Evolutionary conservation across 2,797 vertebrate species (phyloP).

Genomic region (Lacerta viridis): DNA sequence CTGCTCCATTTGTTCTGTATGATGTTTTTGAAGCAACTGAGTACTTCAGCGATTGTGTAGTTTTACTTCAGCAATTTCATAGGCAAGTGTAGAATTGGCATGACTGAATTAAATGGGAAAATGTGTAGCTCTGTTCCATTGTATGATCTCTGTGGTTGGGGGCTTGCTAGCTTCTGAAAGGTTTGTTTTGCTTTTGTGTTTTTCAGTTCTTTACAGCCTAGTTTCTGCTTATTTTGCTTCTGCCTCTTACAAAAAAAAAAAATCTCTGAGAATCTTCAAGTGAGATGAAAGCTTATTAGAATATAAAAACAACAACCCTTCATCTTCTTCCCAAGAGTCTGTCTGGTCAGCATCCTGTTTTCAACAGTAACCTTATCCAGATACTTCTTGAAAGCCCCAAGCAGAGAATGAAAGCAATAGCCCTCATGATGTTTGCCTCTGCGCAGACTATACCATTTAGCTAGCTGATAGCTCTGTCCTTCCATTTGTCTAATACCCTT

Average conservation of each 20-base stretch:
- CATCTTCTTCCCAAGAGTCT: no score
- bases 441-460: no score
- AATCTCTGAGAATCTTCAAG: no score
- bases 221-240: slow-evolving; percentile 25
- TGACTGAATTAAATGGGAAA: slow-evolving; percentile 9
- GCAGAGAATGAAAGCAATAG: no score
- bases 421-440: no score
- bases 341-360: no score
- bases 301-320: no score
- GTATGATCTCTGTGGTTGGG: slow-evolving; percentile 1
- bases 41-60: not conserved
- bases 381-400: no score
- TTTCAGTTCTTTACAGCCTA: not conserved
- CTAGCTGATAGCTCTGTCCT: no score
- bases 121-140: not conserved
- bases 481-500: no score
- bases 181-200: not conserved
- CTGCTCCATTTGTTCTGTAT: slow-evolving; percentile 3
- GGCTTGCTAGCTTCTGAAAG: slow-evolving; percentile 18
- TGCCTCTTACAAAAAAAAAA: not conserved
- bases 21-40: not conserved
- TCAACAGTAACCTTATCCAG: no score
- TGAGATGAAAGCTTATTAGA: no score
- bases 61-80: not conserved
- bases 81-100: not conserved